phyloP scores from a whole-genome alignment of 2,797 vertebrate species.

The Xenopus petersii region DNA sequence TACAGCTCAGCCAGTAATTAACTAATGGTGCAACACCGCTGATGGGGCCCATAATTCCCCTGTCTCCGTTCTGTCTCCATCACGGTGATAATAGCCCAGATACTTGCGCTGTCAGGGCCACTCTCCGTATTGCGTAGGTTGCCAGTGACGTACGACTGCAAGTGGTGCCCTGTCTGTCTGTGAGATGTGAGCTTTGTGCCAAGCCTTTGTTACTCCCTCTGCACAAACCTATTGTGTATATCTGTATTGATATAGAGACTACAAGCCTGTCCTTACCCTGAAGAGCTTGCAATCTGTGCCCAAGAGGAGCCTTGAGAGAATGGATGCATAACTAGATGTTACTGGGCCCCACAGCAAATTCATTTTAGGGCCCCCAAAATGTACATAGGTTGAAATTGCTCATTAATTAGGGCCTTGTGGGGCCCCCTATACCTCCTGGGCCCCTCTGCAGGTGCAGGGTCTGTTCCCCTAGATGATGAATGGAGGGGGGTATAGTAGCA shows the following conservation, averaged over 20 bases:
- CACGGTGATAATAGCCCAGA: not conserved
- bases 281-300: not conserved
- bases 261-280: not conserved
- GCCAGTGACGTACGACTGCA: constrained; percentile 1
- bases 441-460: too few relatives aligned
- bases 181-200: not conserved
- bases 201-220: too few relatives aligned
- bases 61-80: not conserved
- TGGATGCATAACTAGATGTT: not conserved
- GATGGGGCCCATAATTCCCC: not conserved
- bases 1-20: constrained; percentile 5
- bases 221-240: too few relatives aligned
- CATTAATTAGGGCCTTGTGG: too few relatives aligned
- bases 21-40: constrained; percentile 18
- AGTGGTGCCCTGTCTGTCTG: not conserved
- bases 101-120: not conserved
- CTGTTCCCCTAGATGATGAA: too few relatives aligned
- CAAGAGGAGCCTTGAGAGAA: not conserved
- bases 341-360: too few relatives aligned
- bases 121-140: constrained; percentile 1
- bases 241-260: too few relatives aligned
- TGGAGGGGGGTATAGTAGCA: too few relatives aligned
- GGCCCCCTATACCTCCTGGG: too few relatives aligned
- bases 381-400: too few relatives aligned
- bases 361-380: too few relatives aligned